Conservation (phyloP, 2,888 invertebrate genomes). For the Agrilus biguttatus region DNA sequence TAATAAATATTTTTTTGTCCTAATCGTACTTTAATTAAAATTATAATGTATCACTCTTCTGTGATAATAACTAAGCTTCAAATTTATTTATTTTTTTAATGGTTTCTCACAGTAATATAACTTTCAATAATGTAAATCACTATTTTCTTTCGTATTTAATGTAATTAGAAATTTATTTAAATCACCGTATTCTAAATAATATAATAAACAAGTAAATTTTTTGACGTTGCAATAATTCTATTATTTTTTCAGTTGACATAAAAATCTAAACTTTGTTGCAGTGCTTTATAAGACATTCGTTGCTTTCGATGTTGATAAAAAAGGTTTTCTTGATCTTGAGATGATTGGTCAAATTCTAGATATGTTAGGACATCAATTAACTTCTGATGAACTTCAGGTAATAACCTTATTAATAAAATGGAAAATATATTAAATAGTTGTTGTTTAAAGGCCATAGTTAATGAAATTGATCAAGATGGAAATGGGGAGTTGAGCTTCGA, state of each 20-base stretch:
- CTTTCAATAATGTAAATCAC: no score
- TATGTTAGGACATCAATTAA: conserved; percentile 79
- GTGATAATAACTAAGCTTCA: no score
- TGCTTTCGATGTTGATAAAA: conserved; percentile 80
- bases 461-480: conserved; percentile 74
- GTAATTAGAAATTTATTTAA: no score
- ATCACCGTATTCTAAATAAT: no score
- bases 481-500: conserved; percentile 79
- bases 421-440: not conserved
- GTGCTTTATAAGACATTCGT: conserved; percentile 84
- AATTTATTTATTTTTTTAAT: no score
- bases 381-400: conserved; percentile 57
- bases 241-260: no score
- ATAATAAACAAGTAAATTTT: not conserved
- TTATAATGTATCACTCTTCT: no score
- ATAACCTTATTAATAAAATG: not conserved
- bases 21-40: no score
- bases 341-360: conserved; percentile 78
- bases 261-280: no score
- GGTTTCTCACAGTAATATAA: no score
- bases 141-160: no score
- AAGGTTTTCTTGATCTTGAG: conserved; percentile 65
- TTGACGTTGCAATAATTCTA: not conserved
- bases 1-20: no score
- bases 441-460: conserved; percentile 49